Conservation (phyloP, 2,888 invertebrate species). For the Ecdyonurus torrentis region DNA sequence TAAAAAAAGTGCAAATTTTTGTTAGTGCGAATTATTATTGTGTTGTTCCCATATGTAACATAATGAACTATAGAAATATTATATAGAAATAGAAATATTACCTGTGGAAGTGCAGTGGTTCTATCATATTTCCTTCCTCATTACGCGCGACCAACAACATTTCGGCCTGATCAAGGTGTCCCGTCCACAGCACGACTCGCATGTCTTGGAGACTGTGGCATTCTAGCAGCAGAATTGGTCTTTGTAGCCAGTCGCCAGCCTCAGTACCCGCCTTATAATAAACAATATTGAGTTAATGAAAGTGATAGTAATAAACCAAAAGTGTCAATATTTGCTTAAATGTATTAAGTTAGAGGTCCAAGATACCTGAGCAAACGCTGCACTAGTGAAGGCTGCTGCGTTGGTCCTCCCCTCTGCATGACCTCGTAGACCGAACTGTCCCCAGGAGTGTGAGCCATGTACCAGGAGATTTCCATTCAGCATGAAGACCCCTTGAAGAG, state of each 20-base stretch:
- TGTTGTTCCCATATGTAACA: too few relatives aligned
- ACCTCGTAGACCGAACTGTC: conserved; percentile 60
- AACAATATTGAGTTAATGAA: too few relatives aligned
- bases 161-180: conserved; percentile 55
- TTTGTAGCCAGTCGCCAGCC: background rate
- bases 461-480: conserved; percentile 57
- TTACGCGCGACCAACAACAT: conserved; percentile 48
- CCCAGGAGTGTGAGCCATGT: conserved; percentile 60
- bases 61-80: too few relatives aligned
- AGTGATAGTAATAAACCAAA: too few relatives aligned
- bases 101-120: conserved; percentile 42
- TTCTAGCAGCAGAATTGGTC: background rate
- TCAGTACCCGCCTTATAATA: background rate
- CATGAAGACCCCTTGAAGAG: conserved; percentile 45
- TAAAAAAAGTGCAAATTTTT: too few relatives aligned
- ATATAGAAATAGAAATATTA: conserved; percentile 16
- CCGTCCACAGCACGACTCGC: conserved; percentile 64
- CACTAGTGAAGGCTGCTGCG: background rate
- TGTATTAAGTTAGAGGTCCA: too few relatives aligned
- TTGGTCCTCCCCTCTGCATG: conserved; percentile 41
- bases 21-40: background rate
- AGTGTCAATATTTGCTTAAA: too few relatives aligned
- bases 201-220: background rate
- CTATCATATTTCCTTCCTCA: conserved; percentile 29
- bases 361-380: background rate